Evolutionary conservation across 2,113 vertebrate genomes (phyloP).

Genomic region (Nerophis lumbriciformis): DNA sequence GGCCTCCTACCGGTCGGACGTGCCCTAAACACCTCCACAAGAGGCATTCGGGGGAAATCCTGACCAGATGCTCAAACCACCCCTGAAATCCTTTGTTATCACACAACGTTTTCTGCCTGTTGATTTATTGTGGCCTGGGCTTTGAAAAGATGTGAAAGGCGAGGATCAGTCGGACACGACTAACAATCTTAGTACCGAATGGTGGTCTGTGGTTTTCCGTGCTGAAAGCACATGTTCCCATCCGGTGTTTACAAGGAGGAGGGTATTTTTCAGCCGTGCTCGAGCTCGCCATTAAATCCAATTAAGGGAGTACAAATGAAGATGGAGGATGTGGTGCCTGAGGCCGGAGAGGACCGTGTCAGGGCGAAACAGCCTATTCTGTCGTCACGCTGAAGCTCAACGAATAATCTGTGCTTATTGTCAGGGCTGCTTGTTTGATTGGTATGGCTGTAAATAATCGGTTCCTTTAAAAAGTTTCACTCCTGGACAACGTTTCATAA

Average conservation of each 20-base stretch:
- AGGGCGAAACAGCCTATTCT: constrained; percentile 42
- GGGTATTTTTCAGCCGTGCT: constrained; percentile 55
- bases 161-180: constrained; percentile 32
- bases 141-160: constrained; percentile 26
- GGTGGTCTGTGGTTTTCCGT: constrained; percentile 31
- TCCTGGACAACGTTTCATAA: background rate
- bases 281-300: constrained; percentile 63
- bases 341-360: constrained; percentile 42
- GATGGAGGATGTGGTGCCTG: constrained; percentile 54
- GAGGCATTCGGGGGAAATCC: too few relatives aligned
- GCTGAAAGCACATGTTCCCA: constrained; percentile 50
- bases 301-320: constrained; percentile 66
- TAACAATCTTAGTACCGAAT: constrained; percentile 33
- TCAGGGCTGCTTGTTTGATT: constrained; percentile 19
- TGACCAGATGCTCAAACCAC: too few relatives aligned
- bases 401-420: constrained; percentile 28
- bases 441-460: constrained; percentile 18
- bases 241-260: constrained; percentile 54
- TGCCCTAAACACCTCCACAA: too few relatives aligned
- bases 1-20: too few relatives aligned
- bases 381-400: constrained; percentile 20
- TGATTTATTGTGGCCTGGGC: background rate
- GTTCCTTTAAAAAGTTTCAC: background rate
- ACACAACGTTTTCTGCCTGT: background rate
- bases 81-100: too few relatives aligned